Conservation (phyloP, 2,888 invertebrate genomes). For the Hirudinaria manillensis region DNA sequence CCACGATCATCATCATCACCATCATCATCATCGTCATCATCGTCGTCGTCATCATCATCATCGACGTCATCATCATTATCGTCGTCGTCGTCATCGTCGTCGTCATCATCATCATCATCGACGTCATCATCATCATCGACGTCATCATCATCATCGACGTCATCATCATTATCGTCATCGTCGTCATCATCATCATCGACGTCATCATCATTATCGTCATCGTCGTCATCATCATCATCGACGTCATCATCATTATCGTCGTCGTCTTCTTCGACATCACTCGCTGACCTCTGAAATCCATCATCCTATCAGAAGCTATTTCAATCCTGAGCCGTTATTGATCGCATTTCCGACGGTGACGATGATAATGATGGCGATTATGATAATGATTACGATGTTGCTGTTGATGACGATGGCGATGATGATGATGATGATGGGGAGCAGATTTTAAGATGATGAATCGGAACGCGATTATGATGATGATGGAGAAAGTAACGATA, state of each 20-base stretch:
- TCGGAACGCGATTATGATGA: neutral
- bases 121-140: constrained; percentile 9
- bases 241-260: too few species aligned
- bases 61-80: constrained; percentile 9
- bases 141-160: constrained; percentile 17
- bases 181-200: neutral
- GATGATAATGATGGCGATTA: neutral
- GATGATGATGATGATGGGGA: constrained; percentile 20
- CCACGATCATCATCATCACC: neutral
- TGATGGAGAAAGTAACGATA: neutral
- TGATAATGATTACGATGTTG: neutral
- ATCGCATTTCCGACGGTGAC: neutral
- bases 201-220: too few species aligned
- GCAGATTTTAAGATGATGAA: neutral
- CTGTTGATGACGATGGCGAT: constrained; percentile 12
- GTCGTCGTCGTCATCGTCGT: constrained; percentile 12
- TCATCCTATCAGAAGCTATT: too few species aligned
- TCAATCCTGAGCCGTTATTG: too few species aligned
- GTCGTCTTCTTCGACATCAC: too few species aligned
- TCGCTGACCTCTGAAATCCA: too few species aligned
- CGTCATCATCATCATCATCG: constrained; percentile 6
- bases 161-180: neutral
- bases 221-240: too few species aligned
- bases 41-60: neutral
- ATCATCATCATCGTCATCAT: neutral